Evolutionary conservation across 2,113 vertebrate genomes (phyloP).

Genomic region (Ammospiza nelsoni): DNA sequence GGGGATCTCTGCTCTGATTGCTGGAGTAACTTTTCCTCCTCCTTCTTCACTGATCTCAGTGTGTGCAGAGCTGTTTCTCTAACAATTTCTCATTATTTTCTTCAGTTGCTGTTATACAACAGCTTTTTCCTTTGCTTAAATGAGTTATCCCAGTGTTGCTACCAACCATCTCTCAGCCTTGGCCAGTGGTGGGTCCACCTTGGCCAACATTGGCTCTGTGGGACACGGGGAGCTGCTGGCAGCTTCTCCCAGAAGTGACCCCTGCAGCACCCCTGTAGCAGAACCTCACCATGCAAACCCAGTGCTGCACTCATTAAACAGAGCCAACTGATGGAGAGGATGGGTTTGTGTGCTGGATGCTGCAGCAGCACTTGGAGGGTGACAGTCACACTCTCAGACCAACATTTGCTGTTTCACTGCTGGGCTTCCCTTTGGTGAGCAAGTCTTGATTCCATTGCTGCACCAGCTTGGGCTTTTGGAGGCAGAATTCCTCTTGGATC

Average conservation of each 20-base stretch:
- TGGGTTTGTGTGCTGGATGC: neutral
- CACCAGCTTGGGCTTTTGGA: neutral
- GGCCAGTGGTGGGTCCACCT: fast-evolving
- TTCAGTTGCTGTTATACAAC: neutral
- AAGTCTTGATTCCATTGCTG: neutral
- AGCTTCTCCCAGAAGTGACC: neutral
- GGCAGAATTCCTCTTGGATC: neutral
- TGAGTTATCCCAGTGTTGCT: neutral
- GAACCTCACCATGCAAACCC: neutral
- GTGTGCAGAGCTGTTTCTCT: neutral
- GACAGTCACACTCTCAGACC: neutral
- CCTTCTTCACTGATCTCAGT: neutral
- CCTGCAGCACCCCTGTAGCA: neutral
- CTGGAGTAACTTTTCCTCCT: neutral
- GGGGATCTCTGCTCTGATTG: neutral
- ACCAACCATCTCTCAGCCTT: fast-evolving
- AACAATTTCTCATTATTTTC: neutral
- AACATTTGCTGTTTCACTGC: neutral
- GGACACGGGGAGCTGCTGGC: neutral
- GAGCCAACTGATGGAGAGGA: neutral
- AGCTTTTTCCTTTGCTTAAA: neutral
- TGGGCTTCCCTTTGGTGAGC: neutral
- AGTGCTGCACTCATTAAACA: neutral
- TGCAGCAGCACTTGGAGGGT: neutral
- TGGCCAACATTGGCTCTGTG: neutral